phyloP scores from a whole-genome alignment of 2,888 invertebrate genomes.

The Embidobia sp. region DNA sequence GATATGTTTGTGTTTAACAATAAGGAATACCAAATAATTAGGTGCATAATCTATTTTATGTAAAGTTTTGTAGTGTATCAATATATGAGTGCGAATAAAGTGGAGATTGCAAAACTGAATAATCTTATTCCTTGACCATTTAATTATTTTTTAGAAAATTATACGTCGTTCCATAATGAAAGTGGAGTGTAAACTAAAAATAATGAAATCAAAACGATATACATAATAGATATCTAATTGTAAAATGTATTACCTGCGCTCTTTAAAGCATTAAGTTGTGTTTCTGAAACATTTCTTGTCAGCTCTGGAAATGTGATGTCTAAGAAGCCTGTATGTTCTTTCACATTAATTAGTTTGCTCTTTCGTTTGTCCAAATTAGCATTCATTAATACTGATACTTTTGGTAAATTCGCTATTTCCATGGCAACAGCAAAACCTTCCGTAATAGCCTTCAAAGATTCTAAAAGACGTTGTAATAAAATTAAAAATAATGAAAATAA shows the following conservation, averaged over 20 bases:
- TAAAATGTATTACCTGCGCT: slow-evolving; percentile 88
- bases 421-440: slow-evolving; percentile 93
- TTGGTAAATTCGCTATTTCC: slow-evolving; percentile 86
- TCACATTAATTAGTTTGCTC: slow-evolving; percentile 83
- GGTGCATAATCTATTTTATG: no score
- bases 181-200: no score
- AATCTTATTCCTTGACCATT: no score
- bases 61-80: no score
- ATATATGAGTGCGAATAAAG: no score
- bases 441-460: slow-evolving; percentile 93
- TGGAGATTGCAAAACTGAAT: no score
- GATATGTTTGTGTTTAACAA: no score
- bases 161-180: no score
- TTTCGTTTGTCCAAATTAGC: slow-evolving; percentile 88
- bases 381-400: slow-evolving; percentile 87
- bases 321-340: slow-evolving; percentile 83
- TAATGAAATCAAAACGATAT: no score
- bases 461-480: slow-evolving; percentile 82
- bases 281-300: slow-evolving; percentile 93
- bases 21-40: no score
- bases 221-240: no score
- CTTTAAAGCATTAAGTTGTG: slow-evolving; percentile 90
- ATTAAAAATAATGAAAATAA: slow-evolving; percentile 4
- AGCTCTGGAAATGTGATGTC: slow-evolving; percentile 86
- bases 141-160: no score